Conservation (phyloP, 2,888 invertebrate genomes). For the Argyra leucocephala region DNA sequence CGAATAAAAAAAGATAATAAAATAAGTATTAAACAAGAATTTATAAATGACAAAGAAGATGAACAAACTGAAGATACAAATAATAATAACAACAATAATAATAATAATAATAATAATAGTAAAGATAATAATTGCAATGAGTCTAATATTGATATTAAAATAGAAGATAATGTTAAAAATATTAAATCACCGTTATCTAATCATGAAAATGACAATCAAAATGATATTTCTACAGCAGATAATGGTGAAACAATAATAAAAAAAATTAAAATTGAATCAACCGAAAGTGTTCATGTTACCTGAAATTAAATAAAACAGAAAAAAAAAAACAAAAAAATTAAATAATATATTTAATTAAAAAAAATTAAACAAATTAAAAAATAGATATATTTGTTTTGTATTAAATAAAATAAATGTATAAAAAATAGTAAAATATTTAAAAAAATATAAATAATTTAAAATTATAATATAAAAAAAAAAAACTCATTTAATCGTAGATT, state of each 20-base stretch:
- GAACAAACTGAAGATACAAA: background rate
- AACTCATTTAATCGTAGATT: too few relatives aligned
- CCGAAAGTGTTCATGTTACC: slow-evolving; percentile 4
- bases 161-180: background rate
- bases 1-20: too few relatives aligned
- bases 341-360: too few relatives aligned
- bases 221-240: too few relatives aligned
- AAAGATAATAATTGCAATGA: background rate
- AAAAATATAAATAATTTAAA: too few relatives aligned
- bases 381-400: too few relatives aligned
- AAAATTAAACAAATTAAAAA: too few relatives aligned
- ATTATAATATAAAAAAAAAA: too few relatives aligned
- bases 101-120: background rate
- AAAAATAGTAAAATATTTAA: too few relatives aligned
- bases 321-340: slow-evolving; percentile 1
- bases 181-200: background rate
- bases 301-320: background rate
- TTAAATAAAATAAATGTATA: too few relatives aligned
- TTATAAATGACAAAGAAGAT: background rate
- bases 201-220: background rate
- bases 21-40: background rate
- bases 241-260: background rate
- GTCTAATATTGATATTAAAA: background rate
- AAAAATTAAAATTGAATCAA: background rate
- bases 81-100: slow-evolving; percentile 2